Evolutionary conservation across 2,888 invertebrate genomes (phyloP), one percentile per base, ranked within the genome.

Genomic region (Synergus japonicus): DNA sequence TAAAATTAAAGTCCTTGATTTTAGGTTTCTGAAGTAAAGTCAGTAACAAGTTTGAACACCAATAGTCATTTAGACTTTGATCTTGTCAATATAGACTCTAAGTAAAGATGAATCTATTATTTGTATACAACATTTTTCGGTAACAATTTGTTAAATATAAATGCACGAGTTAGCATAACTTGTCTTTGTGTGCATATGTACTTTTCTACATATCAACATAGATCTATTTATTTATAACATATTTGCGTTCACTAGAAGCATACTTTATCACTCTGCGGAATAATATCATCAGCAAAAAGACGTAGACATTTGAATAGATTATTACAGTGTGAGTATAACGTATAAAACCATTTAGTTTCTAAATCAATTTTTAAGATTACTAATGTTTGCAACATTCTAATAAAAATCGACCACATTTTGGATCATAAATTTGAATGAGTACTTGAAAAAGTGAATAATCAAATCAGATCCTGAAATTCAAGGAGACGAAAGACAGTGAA

Each of bases 301-400:
- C 87, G 85, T 85, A 86, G 85, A 88, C 83, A 87, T 85, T 82
- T 87, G 81, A 85, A 87, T 88, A 86, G 86, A 87, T 86, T 86
- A 85, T 85, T 85, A 87, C 83, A 84, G 83, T 76, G 86, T 86
- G 84, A 81, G 79, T 85, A 37, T 37, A 88, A 88, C 88, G 84
- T 85, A 93, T 93, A 93, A 93, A 93, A 86, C 85, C 90, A 93
- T 83, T 86, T 83, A 83, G 78, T 76, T 76, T 76, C 83, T 83
- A 78, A 60, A 22, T 8, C n/a, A 49, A 54, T 41, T 81, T 41
- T 81, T 76, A 80, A 80, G 79, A 79, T 65, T 78, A 80, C 69
- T 79, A 79, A 79, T 37, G 37, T 37, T 79, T 29, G 76, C 67
- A 69, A 77, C 12, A 58, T 41, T 78, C 29, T 65, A 49, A 63